Base-by-base conservation (phyloP, 2,797 vertebrate genomes). In the Crocidura indochinensis region DNA sequence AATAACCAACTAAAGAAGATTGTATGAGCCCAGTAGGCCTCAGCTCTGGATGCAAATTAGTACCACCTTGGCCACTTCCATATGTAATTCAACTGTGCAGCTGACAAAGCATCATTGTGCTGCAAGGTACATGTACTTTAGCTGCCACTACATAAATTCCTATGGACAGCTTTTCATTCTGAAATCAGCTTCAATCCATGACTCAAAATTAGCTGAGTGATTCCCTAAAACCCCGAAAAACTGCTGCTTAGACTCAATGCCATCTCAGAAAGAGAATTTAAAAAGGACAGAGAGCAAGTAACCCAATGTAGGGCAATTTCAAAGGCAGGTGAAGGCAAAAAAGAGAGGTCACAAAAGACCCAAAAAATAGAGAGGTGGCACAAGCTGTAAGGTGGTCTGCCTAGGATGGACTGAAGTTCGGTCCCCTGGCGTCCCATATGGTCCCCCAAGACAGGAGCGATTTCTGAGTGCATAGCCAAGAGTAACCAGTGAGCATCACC, bases 151-250 rank as follows among this genome's bases (percentile, higher is more conserved):
- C 8, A 65, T 38, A 38, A 88, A 83, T 56, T 81, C 44, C 71
- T 27, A 10, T 73, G 17, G 24, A 44, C 46, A 29, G 31, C 29
- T 29, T 84, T 82, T 83, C 46, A 71, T 78, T 87, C 14, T 78
- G 65, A 77, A 84, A 80, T 90, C 64, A 79, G 47, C 26, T 87
- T 85, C 77, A 75, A 65, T 72, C 84, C 82, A 77, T 82, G 56
- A 44, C 29, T 93, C 68, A 90, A 80, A 75, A 88, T 68, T 46
- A 76, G 73, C 15, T 4, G 4, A 77, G 56, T 80, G 56, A 81
- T 27, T 82, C 64, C 24, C 19, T 38, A 67, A 24, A 44, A 22
- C 10, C 64, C 24, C 14, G 29, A 67, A 24, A 44, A 22, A 8
- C 15, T 20, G 46, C 60, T 94, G 27, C 69, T 82, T 90, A 27